Evolutionary conservation across 1,140 invertebrate genomes (phyloP).

Genomic region (Brachionus plicatilis): DNA sequence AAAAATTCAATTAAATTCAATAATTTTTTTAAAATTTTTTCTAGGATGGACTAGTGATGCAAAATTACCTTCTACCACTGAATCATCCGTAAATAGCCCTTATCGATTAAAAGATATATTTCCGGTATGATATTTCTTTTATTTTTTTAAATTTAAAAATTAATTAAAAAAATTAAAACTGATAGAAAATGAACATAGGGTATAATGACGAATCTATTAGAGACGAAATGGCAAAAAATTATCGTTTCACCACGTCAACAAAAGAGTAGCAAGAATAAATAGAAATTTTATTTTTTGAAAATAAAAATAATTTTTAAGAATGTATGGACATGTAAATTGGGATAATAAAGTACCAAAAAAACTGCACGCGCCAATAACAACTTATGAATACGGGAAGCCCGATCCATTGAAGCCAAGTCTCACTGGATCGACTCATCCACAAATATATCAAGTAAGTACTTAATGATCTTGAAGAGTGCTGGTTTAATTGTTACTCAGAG

Average conservation of each 20-base stretch:
- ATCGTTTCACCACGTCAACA: slow-evolving; percentile 14
- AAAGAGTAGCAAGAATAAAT: not conserved
- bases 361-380: slow-evolving; percentile 24
- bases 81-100: not conserved
- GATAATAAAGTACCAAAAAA: slow-evolving; percentile 20
- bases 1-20: too few relatives aligned
- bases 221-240: slow-evolving; percentile 29
- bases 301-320: not conserved
- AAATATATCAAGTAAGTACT: slow-evolving; percentile 11
- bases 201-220: slow-evolving; percentile 11
- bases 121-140: not conserved
- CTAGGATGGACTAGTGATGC: slow-evolving; percentile 32
- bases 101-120: slow-evolving; percentile 23
- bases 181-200: slow-evolving; percentile 20
- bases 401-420: slow-evolving; percentile 4
- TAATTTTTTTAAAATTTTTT: not conserved
- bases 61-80: not conserved
- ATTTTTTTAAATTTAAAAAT: not conserved
- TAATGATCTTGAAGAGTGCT: too few relatives aligned
- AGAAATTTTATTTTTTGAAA: not conserved
- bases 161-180: not conserved
- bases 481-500: too few relatives aligned
- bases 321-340: slow-evolving; percentile 33
- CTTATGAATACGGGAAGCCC: not conserved
- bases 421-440: not conserved